These are phyloP conservation scores for Drosophila pseudotalamancana DNA, from an alignment of 2,888 invertebrate genomes.

Conservation along the genomic window DNA sequence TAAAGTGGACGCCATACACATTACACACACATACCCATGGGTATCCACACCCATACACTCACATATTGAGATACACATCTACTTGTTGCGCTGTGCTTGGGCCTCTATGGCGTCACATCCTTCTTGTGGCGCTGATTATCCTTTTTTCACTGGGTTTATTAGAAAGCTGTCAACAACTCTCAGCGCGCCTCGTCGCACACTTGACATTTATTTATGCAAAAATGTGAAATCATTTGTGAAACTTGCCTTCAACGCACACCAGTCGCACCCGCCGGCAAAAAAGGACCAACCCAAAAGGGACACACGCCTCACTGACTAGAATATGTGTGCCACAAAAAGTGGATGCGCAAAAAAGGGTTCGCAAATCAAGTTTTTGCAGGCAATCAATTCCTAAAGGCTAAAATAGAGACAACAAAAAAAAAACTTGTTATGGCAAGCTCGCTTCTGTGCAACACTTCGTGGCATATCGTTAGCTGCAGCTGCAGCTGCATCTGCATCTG, in stretches of 20 bases:
- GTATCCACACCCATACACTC: conserved; percentile 1
- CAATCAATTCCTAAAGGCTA: conserved; percentile 4
- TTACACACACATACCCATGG: conserved; percentile 14
- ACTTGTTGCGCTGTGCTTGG: conserved; percentile 65
- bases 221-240: conserved; percentile 80
- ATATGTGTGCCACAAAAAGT: conserved; percentile 32
- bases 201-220: conserved; percentile 81
- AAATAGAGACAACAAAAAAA: not conserved
- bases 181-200: conserved; percentile 71
- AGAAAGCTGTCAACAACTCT: conserved; percentile 77
- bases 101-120: conserved; percentile 32
- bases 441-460: conserved; percentile 11
- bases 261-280: conserved; percentile 17
- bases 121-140: conserved; percentile 69
- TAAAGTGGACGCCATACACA: conserved; percentile 58
- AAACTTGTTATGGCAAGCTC: not conserved
- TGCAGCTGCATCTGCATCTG: not conserved
- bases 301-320: conserved; percentile 52
- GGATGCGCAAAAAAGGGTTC: conserved; percentile 52
- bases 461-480: conserved; percentile 32
- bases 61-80: conserved; percentile 13
- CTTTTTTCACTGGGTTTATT: conserved; percentile 71
- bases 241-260: conserved; percentile 62
- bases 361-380: conserved; percentile 60
- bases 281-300: conserved; percentile 38